Base-by-base conservation (phyloP, 2,113 vertebrate genomes). In the Pao palembangensis region DNA sequence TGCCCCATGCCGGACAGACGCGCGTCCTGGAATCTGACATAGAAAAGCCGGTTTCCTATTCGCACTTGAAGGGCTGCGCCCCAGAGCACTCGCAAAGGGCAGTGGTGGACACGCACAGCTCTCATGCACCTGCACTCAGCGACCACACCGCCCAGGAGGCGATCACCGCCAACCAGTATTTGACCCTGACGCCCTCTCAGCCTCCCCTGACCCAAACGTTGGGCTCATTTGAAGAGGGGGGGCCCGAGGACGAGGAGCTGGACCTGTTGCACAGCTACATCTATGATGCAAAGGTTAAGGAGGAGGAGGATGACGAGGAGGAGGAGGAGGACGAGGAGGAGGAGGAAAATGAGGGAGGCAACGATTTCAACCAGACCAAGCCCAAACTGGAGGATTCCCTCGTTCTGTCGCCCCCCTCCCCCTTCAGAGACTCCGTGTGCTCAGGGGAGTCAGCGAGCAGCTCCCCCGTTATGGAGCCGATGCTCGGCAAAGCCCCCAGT, bases 391-490 rank as follows among this genome's bases (percentile, higher is more conserved):
- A 96, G 81, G 94, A 93, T 48, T 93, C 94, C 12, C 91, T 92
- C 0, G 93, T 94, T 0, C 87, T 99, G 71, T 96, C 95, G 0
- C 97, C 97, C 0, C 97, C 96, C 0, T 99, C 97, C 46, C 97
- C 97, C 23, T 99, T 99, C 85, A 93, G 95, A 82, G 96, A 99
- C 92, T 98, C 95, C 0, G 93, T 94, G 84, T 93, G 89, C 73
- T 97, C 94, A 0, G 93, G 91, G 74, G 94, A 92, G 92, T 0
- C 87, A 75, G 64, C 90, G 90, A 60, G 58, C 51, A 92, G 93
- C 81, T 96, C 96, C 19, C 93, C 94, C 0, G 78, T 90, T 71
- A 92, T 92, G 0, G 94, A 95, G 72, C 94, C 91, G 0, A 91
- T 94, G 81, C 91, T 95, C 54, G 92, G 92, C 79, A 90, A 88